Base-by-base conservation (phyloP, 1,140 invertebrate species). In the Chrysoperla carnea region DNA sequence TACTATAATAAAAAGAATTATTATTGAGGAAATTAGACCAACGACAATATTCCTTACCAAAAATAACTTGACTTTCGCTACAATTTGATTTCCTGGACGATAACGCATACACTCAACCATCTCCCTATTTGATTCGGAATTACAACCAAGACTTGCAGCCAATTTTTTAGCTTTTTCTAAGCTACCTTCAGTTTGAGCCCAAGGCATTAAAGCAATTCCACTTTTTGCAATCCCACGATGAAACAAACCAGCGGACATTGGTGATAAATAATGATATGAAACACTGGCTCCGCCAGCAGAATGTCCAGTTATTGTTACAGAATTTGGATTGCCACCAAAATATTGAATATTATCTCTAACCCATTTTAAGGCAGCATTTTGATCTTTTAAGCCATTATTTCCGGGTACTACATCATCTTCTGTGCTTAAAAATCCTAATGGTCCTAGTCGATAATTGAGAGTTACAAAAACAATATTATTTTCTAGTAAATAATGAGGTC, bases 201-300 rank as follows among this genome's bases (percentile, higher is more conserved):
- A 92, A 6, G 72, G 72, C 51, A 70, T 66, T 1, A 86, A 60
- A 6, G 76, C 72, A 11, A 77, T 76, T 1, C 87, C 88, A 53
- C 84, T 88, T 62, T 81, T 74, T 0, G 84, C 75, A 38, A 90
- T 78, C 4, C 78, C 84, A 39, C 73, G 68, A 54, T 75, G 56
- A 52, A 82, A 78, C 37, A 81, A 57, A 44, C 68, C 31, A 4
- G 8, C n/a, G 6, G 69, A 62, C 50, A 64, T 51, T 4, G 66
- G 66, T 15, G 70, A 72, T n/a, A 73, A 40, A 38, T 68, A 52
- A 51, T 82, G 78, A 54, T 75, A 69, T 48, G 72, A 68, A 6
- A 70, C 66, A 42, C 67, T 70, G 2, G 59, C 45, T 11, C 39
- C 48, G 14, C 52, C 52, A 8, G 52, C 48, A 40, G 47, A 49